A percentile compares a stretch with the other conserved stretches of the same genome.
phyloP scores from a whole-genome alignment of 2,888 invertebrate genomes.

The Petrolisthes cinctipes region DNA sequence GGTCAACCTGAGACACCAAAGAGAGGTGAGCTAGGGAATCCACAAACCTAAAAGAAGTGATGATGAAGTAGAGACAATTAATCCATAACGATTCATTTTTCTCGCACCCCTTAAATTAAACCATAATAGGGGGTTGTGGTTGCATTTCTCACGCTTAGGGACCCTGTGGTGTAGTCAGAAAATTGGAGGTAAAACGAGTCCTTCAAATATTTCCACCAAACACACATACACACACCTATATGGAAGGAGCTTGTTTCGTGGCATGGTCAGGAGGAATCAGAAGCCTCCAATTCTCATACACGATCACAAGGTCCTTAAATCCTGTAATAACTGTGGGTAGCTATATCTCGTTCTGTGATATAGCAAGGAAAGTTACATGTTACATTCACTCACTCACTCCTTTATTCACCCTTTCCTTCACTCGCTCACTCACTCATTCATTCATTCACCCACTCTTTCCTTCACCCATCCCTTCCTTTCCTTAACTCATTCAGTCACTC shows the following conservation, averaged over 20 bases:
- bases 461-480: not conserved
- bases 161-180: too few relatives aligned
- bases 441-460: not conserved
- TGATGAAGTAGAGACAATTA: not conserved
- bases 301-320: too few relatives aligned
- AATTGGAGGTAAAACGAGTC: too few relatives aligned
- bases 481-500: not conserved
- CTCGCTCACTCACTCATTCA: not conserved
- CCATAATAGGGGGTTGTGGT: too few relatives aligned
- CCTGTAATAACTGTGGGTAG: too few relatives aligned
- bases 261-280: too few relatives aligned
- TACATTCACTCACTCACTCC: not conserved
- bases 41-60: not conserved
- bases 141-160: too few relatives aligned
- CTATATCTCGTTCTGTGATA: too few relatives aligned
- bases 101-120: not conserved
- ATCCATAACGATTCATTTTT: not conserved
- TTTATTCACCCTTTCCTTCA: not conserved
- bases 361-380: not conserved
- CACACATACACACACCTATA: too few relatives aligned
- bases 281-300: too few relatives aligned
- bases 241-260: too few relatives aligned
- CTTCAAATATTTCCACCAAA: too few relatives aligned
- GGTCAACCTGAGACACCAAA: not conserved
- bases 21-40: constrained; percentile 3